phyloP scores from a whole-genome alignment of 2,797 vertebrate genomes.

The Chromobotia macracanthus region DNA sequence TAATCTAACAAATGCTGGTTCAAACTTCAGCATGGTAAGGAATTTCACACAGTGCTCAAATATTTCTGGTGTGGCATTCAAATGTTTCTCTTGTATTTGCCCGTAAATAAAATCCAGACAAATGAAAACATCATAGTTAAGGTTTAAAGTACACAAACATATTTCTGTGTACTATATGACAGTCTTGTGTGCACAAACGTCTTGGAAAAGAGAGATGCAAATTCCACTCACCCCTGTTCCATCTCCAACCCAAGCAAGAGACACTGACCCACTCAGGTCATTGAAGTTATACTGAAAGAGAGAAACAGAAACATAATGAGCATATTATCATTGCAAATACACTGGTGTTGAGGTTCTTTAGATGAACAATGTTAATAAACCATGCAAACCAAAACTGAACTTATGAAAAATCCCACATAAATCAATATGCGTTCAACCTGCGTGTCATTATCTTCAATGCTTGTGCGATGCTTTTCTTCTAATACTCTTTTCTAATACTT shows the following conservation, averaged over 20 bases:
- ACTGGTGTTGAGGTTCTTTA: neutral
- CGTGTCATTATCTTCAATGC: neutral
- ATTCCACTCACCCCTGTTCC: constrained; percentile 86
- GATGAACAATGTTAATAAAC: neutral
- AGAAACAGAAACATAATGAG: neutral
- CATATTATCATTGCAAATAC: neutral
- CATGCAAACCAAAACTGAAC: no score
- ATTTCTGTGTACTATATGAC: no score
- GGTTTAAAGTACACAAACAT: neutral
- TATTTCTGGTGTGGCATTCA: neutral
- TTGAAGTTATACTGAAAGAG: constrained; percentile 82
- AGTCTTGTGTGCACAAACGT: no score
- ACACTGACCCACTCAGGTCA: constrained; percentile 85
- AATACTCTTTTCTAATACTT: neutral
- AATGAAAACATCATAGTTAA: no score
- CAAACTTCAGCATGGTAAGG: neutral
- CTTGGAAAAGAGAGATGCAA: neutral
- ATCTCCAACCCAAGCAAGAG: constrained; percentile 92
- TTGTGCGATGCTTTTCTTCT: neutral
- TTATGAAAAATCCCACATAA: neutral
- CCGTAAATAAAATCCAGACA: no score
- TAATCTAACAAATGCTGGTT: neutral
- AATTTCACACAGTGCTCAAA: constrained; percentile 1
- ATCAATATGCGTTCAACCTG: neutral
- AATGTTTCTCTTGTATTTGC: no score